These are phyloP conservation scores for Psephotus haematonotus DNA, from an alignment of 2,113 vertebrate genomes.

Conservation along the genomic window DNA sequence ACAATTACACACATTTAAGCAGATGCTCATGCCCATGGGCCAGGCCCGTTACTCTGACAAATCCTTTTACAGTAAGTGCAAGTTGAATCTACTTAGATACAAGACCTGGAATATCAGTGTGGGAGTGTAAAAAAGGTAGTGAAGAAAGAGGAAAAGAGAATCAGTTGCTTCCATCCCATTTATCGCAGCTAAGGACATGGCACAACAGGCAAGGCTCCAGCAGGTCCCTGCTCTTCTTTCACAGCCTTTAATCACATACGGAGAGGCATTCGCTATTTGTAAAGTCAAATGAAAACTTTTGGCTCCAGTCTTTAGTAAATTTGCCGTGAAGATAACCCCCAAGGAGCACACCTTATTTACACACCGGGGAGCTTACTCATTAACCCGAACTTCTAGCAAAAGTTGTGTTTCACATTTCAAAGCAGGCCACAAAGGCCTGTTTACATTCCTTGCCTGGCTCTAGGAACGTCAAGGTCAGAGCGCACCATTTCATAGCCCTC, in stretches of 20 bases:
- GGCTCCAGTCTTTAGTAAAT: not conserved
- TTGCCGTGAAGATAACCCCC: not conserved
- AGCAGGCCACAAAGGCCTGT: not conserved
- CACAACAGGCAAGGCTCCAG: not conserved
- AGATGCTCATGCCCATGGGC: not conserved
- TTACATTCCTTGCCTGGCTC: not conserved
- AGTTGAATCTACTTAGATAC: not conserved
- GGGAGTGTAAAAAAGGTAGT: not conserved
- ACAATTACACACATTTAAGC: slow-evolving; percentile 23
- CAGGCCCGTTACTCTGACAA: slow-evolving; percentile 9
- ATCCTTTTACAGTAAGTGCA: not conserved
- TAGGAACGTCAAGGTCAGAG: not conserved
- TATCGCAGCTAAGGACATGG: not conserved
- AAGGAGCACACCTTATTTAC: slow-evolving; percentile 13
- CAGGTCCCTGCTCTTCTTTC: not conserved
- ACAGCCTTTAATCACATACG: not conserved
- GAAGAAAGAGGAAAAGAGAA: not conserved
- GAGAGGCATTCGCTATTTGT: not conserved
- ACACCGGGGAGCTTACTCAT: slow-evolving; percentile 43
- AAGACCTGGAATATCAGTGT: not conserved
- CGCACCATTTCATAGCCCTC: not conserved
- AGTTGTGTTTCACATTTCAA: not conserved
- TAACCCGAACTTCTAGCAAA: not conserved
- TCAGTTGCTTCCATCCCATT: not conserved
- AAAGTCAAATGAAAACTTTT: not conserved